A percentile compares a stretch with the other conserved stretches of the same genome.
These are phyloP conservation scores for Nudaria mundana DNA, from an alignment of 2,888 invertebrate genomes.

Conservation along the genomic window DNA sequence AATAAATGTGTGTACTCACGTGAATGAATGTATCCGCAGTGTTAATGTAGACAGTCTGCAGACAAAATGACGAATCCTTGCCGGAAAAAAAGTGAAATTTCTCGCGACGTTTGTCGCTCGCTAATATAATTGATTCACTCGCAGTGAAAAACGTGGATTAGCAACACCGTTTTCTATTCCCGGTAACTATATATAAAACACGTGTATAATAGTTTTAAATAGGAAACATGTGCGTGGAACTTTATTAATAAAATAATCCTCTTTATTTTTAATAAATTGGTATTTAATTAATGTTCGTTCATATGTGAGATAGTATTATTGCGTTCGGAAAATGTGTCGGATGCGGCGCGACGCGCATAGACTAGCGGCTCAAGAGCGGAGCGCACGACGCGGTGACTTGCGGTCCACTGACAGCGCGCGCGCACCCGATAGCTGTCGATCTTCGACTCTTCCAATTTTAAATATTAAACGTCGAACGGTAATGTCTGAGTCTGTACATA, in stretches of 20 bases:
- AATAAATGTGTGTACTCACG: conserved; percentile 50
- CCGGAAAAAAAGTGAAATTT: conserved; percentile 76
- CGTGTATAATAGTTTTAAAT: conserved; percentile 60
- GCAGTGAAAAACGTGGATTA: conserved; percentile 69
- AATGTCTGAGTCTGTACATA: conserved; percentile 36
- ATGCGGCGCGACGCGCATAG: conserved; percentile 34
- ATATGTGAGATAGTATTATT: conserved; percentile 28
- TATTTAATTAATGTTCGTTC: conserved; percentile 35
- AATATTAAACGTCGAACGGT: conserved; percentile 47
- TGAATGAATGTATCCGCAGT: conserved; percentile 45
- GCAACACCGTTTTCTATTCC: conserved; percentile 61
- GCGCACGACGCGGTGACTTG: conserved; percentile 72
- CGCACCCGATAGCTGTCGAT: conserved; percentile 52
- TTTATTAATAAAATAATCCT: conserved; percentile 39
- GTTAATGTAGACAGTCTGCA: conserved; percentile 48
- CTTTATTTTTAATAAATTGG: conserved; percentile 46
- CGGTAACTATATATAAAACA: conserved; percentile 71
- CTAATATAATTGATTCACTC: conserved; percentile 67
- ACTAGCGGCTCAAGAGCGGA: conserved; percentile 58
- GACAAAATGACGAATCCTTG: conserved; percentile 55
- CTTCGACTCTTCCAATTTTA: conserved; percentile 68
- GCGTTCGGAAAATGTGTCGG: conserved; percentile 59
- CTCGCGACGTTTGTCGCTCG: conserved; percentile 50
- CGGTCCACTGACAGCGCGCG: conserved; percentile 70
- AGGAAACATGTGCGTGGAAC: conserved; percentile 33